Evolutionary conservation across 2,797 vertebrate species (phyloP), one percentile per base, ranked within the genome.

Genomic region (Gymnoscopelus microlampas): DNA sequence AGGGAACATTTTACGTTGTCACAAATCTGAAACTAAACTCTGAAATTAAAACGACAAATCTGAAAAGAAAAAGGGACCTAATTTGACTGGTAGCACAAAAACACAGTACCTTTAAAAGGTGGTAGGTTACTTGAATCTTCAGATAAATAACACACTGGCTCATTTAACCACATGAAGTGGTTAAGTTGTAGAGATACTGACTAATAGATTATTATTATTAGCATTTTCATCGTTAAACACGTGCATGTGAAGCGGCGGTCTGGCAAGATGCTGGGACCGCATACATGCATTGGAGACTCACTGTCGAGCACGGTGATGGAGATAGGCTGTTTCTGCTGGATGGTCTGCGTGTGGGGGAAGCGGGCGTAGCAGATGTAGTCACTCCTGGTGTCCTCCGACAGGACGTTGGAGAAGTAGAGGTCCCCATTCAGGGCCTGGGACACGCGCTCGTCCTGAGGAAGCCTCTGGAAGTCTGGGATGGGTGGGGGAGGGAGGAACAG

Each of bases 341-440:
- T 96, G 69, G 96, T 96, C 81, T 96, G 95, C 0, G 96, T 96
- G 76, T 96, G 94, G 74, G 95, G 95, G 91, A 96, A 96, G 76
- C 96, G 94, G 61, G 96, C 96, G 50, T 96, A 96, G 83, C 96
- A 96, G 86, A 96, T 96, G 75, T 96, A 96, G 88, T 96, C 95
- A 51, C 92, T 94, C 3, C 95, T 90, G 1, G 91, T 94, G 63
- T 96, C 96, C 66, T 95, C 92, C 78, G 90, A 89, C 75, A 96
- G 92, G 53, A 98, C 95, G 14, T 98, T 98, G 77, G 97, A 96
- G 87, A 99, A 99, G 90, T 97, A 99, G 82, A 99, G 93, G 84
- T 99, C 98, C 82, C 96, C 95, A 70, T 96, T 96, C 66, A 96
- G 83, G 70, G 95, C 94, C 91, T 98, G 97, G 53, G 97, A 97